A percentile compares a stretch with the other conserved stretches of the same genome.
Evolutionary conservation across 2,113 vertebrate genomes (phyloP).

Genomic region (Microtus oregoni): DNA sequence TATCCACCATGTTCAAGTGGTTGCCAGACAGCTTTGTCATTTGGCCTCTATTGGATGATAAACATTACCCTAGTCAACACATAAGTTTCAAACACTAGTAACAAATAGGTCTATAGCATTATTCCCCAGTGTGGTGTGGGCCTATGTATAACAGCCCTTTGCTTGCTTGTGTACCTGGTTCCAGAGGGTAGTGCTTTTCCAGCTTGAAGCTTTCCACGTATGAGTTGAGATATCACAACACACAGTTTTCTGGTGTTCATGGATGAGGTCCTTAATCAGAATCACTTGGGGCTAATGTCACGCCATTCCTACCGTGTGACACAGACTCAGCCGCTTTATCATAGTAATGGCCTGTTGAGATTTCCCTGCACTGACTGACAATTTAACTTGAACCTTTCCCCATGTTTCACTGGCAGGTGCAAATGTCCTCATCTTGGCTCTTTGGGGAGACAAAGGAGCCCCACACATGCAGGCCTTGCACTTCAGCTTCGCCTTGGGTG

Average conservation of each 20-base stretch:
- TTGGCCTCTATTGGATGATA: not conserved
- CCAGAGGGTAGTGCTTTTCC: not conserved
- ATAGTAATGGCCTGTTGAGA: not conserved
- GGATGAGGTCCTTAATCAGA: not conserved
- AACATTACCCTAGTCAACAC: not conserved
- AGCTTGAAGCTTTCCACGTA: not conserved
- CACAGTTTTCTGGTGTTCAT: not conserved
- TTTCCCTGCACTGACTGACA: not conserved
- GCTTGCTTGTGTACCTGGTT: not conserved
- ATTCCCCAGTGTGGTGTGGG: not conserved
- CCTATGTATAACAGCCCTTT: not conserved
- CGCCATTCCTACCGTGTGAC: not conserved
- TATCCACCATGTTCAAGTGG: not conserved
- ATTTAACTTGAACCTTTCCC: conserved; percentile 20
- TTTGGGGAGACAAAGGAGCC: no score
- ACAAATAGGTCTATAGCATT: not conserved
- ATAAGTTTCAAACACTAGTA: not conserved
- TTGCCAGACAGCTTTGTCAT: not conserved
- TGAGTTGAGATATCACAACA: not conserved
- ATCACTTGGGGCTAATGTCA: not conserved
- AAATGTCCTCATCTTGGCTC: no score
- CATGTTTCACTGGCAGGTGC: conserved; percentile 45
- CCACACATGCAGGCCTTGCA: conserved; percentile 95
- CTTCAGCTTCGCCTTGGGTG: conserved; percentile 95
- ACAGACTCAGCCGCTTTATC: not conserved